Evolutionary conservation across 2,888 invertebrate genomes (phyloP).

Genomic region (Hofmannophila pseudospretella): DNA sequence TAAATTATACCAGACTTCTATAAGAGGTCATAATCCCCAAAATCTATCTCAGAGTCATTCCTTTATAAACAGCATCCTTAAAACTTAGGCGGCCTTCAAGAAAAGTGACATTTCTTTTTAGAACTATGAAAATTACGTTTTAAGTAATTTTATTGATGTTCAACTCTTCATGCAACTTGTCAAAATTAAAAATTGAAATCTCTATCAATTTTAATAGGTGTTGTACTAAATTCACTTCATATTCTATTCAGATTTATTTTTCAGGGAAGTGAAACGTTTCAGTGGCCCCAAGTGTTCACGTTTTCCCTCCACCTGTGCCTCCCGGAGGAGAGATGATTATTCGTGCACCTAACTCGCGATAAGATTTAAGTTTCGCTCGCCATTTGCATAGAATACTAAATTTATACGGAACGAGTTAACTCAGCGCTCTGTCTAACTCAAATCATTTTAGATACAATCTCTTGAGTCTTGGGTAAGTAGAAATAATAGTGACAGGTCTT

Average conservation of each 20-base stretch:
- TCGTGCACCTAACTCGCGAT: conserved; percentile 34
- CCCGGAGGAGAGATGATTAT: conserved; percentile 24
- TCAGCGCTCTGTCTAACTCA: conserved; percentile 18
- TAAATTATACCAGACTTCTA: no score
- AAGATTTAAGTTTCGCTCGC: conserved; percentile 38
- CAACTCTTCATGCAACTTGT: no score
- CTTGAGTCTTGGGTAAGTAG: conserved; percentile 2
- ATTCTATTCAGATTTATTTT: not conserved
- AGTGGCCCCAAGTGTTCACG: not conserved
- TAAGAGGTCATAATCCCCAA: no score
- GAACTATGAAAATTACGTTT: no score
- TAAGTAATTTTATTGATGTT: no score
- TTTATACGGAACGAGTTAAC: conserved; percentile 22
- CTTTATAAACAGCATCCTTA: no score
- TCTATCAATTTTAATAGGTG: no score
- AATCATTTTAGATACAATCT: conserved; percentile 16
- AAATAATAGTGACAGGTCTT: not conserved
- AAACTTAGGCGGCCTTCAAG: no score
- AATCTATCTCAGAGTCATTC: no score
- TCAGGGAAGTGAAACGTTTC: not conserved
- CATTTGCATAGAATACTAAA: conserved; percentile 44
- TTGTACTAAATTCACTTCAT: no score
- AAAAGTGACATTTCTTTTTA: no score
- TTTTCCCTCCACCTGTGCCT: conserved; percentile 6
- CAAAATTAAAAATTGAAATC: no score